phyloP scores from a whole-genome alignment of 2,797 vertebrate genomes.

The Helarctos malayanus region DNA sequence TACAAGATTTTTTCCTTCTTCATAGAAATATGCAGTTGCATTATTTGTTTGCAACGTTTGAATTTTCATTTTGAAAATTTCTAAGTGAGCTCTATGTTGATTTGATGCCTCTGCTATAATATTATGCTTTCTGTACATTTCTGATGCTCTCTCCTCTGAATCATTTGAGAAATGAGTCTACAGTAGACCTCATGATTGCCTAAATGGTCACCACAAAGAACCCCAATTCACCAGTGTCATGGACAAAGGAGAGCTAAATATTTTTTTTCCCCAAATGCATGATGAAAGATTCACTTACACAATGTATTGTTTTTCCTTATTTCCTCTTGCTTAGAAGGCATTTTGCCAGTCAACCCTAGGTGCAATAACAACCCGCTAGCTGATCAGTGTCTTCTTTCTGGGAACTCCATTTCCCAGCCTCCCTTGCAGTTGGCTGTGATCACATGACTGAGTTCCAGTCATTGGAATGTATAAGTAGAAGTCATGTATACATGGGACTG shows the following conservation, averaged over 20 bases:
- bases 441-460: too few relatives aligned
- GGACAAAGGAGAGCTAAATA: not conserved
- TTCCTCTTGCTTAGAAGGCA: not conserved
- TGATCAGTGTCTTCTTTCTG: not conserved
- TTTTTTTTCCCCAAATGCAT: not conserved
- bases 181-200: not conserved
- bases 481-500: not conserved
- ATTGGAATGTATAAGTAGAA: not conserved
- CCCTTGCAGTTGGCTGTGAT: not conserved
- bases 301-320: not conserved
- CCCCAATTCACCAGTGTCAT: not conserved
- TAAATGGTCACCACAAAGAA: not conserved
- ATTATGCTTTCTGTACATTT: not conserved
- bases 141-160: not conserved
- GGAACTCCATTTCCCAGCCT: not conserved
- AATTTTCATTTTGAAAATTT: not conserved
- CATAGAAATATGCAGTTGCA: not conserved
- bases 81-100: not conserved
- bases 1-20: not conserved
- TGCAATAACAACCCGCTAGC: not conserved
- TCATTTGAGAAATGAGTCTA: not conserved
- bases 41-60: not conserved
- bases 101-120: not conserved
- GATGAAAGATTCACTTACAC: not conserved
- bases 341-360: not conserved